These are phyloP conservation scores for Amphiprion clarkii DNA, from an alignment of 2,797 vertebrate genomes.

Conservation along the genomic window DNA sequence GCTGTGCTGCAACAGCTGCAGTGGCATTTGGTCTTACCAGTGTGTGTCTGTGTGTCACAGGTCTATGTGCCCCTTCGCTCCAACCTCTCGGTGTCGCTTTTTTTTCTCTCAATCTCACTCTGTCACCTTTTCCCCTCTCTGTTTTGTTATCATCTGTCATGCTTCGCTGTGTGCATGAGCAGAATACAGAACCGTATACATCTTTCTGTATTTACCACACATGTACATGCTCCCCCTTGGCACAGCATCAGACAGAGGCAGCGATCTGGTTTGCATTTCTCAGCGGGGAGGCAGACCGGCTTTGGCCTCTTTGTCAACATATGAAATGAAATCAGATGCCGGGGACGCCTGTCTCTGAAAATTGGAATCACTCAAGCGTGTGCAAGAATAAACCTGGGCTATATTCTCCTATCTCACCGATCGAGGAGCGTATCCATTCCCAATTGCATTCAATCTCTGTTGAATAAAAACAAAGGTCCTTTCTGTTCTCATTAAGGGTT, in stretches of 20 bases:
- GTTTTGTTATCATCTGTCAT: conserved; percentile 25
- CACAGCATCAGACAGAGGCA: conserved; percentile 28
- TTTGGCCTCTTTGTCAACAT: conserved; percentile 72
- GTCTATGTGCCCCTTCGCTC: background rate
- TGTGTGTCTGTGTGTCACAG: conserved; percentile 18
- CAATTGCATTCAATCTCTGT: conserved; percentile 55
- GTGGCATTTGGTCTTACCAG: conserved; percentile 26
- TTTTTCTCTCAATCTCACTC: conserved; percentile 21
- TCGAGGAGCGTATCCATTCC: conserved; percentile 64
- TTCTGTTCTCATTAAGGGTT: conserved; percentile 66
- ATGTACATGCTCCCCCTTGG: conserved; percentile 36
- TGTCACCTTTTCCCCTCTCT: conserved; percentile 30
- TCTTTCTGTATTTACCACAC: conserved; percentile 54
- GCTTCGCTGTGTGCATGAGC: conserved; percentile 30
- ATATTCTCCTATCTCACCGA: conserved; percentile 57
- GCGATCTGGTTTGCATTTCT: conserved; percentile 66
- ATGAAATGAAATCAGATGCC: conserved; percentile 72
- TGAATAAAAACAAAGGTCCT: conserved; percentile 66
- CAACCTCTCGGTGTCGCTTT: conserved; percentile 5
- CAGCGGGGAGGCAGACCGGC: conserved; percentile 49
- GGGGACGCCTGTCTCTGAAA: conserved; percentile 61
- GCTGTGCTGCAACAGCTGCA: conserved; percentile 46
- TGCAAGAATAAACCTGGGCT: conserved; percentile 63
- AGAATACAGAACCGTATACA: conserved; percentile 23
- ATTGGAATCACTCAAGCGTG: conserved; percentile 68